A percentile compares a stretch with the other conserved stretches of the same genome.
Evolutionary conservation across 2,113 vertebrate species (phyloP).

Genomic region (Paratilapia polleni): DNA sequence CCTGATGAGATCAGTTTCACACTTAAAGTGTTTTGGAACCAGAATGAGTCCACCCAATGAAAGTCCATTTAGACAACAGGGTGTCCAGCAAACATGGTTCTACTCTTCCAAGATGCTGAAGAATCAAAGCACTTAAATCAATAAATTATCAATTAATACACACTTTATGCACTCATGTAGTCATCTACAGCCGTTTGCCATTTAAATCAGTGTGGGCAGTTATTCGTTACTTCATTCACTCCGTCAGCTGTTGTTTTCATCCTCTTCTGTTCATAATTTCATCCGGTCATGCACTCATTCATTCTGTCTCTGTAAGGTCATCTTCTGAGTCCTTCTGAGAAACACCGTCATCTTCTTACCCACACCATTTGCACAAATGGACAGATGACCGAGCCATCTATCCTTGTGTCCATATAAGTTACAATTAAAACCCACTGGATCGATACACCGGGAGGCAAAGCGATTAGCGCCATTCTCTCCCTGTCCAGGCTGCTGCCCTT

Average conservation of each 20-base stretch:
- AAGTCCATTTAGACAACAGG: background rate
- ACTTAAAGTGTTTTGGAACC: background rate
- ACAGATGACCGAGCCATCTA: constrained; percentile 5
- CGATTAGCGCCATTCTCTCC: constrained; percentile 51
- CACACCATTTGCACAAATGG: constrained; percentile 9
- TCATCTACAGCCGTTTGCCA: background rate
- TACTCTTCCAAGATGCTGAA: background rate
- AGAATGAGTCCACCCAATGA: background rate
- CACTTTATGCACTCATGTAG: background rate
- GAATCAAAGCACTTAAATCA: background rate
- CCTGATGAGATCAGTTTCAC: background rate
- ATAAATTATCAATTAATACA: background rate
- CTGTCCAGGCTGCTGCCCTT: constrained; percentile 27
- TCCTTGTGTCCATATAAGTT: constrained; percentile 14
- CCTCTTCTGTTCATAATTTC: background rate
- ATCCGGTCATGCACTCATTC: background rate
- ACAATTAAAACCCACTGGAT: constrained; percentile 52
- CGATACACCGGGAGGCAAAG: constrained; percentile 35
- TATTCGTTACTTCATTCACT: background rate
- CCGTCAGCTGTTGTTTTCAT: background rate
- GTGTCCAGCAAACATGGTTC: background rate
- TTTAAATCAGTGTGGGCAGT: background rate
- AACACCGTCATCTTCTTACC: background rate
- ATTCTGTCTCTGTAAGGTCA: background rate
- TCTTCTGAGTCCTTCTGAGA: background rate